A percentile compares a stretch with the other conserved stretches of the same genome.
phyloP scores from a whole-genome alignment of 2,888 invertebrate species.

The Bombylius major region DNA sequence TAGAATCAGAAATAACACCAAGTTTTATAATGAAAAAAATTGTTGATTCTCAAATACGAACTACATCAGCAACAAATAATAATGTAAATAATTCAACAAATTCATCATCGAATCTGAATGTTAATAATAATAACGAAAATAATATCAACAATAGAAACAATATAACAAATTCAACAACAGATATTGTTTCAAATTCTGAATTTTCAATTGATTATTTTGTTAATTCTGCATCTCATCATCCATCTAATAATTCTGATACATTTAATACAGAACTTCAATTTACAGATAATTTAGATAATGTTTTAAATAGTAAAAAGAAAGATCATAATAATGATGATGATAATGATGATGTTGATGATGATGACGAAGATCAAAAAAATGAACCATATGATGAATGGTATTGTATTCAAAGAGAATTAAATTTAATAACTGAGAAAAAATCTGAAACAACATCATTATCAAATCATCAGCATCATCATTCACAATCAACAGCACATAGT shows the following conservation, averaged over 20 bases:
- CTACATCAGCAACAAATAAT: slow-evolving; percentile 1
- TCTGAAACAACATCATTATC: slow-evolving; percentile 1
- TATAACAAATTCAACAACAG: background rate
- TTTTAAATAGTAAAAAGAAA: background rate
- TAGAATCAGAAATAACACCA: slow-evolving; percentile 35
- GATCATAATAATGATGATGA: background rate
- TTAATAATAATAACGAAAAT: too few species aligned
- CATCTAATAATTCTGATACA: background rate
- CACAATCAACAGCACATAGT: slow-evolving; percentile 15
- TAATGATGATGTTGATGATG: slow-evolving; percentile 8
- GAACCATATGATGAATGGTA: slow-evolving; percentile 53
- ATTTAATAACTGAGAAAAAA: slow-evolving; percentile 30
- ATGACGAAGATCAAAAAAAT: slow-evolving; percentile 13
- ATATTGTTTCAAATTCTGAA: slow-evolving; percentile 1
- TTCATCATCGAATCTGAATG: background rate
- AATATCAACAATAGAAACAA: background rate
- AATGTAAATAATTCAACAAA: background rate
- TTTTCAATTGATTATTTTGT: slow-evolving; percentile 14
- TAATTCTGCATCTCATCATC: background rate
- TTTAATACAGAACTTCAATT: slow-evolving; percentile 3
- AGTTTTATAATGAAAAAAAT: slow-evolving; percentile 36
- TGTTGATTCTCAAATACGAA: slow-evolving; percentile 4
- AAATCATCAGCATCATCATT: slow-evolving; percentile 11
- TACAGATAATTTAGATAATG: background rate
- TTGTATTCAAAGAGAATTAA: slow-evolving; percentile 52